These are phyloP conservation scores for Pinna nobilis DNA, from an alignment of 1,140 invertebrate genomes.

Conservation along the genomic window DNA sequence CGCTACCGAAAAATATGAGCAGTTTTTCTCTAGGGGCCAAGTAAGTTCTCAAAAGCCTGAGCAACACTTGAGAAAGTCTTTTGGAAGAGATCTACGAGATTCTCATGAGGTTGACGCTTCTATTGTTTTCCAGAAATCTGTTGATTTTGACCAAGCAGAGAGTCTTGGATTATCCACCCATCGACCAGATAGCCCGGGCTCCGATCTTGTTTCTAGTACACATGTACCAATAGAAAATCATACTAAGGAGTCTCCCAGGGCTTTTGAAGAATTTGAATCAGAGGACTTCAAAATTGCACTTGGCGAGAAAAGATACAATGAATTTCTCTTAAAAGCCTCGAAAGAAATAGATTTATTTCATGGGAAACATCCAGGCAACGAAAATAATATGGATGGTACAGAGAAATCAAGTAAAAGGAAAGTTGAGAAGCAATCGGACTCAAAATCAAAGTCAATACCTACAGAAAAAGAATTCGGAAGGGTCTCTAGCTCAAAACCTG, in stretches of 20 bases:
- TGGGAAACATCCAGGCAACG: constrained; percentile 40
- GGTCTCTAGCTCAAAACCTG: neutral
- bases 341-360: constrained; percentile 55
- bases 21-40: too few relatives aligned
- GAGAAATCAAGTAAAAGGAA: constrained; percentile 6
- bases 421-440: neutral
- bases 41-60: neutral
- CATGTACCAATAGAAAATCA: neutral
- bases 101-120: constrained; percentile 29
- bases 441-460: neutral
- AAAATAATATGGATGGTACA: constrained; percentile 24
- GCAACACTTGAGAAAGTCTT: neutral
- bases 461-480: constrained; percentile 8
- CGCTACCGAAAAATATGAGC: constrained; percentile 10
- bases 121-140: constrained; percentile 44
- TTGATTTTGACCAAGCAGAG: constrained; percentile 35
- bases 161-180: constrained; percentile 55
- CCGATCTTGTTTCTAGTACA: neutral
- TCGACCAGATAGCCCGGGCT: constrained; percentile 33
- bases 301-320: constrained; percentile 55
- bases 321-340: constrained; percentile 54
- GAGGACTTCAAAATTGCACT: constrained; percentile 50
- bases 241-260: constrained; percentile 24
- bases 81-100: neutral
- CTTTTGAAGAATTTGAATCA: constrained; percentile 34